Percentiles rank a stretch among this genome's conserved stretches.
phyloP scores from a whole-genome alignment of 2,113 vertebrate genomes.

The Tragulus kanchil region DNA sequence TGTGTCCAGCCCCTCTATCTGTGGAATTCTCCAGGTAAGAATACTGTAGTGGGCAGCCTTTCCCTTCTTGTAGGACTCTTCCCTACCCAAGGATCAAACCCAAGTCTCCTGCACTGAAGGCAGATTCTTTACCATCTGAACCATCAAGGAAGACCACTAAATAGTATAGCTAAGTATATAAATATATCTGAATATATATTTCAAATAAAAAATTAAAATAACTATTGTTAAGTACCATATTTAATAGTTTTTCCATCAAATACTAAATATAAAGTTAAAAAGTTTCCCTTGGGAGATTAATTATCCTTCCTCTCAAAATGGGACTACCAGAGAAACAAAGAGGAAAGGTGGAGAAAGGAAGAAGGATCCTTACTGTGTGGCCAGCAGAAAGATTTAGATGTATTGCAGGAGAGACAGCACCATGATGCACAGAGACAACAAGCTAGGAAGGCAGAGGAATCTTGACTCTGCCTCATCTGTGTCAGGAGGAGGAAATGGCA shows the following conservation, averaged over 20 bases:
- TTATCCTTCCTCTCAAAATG: background rate
- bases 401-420: background rate
- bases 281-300: background rate
- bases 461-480: background rate
- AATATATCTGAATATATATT: background rate
- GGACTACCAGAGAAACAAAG: background rate
- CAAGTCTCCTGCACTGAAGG: background rate
- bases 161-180: background rate
- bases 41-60: background rate
- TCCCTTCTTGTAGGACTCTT: background rate
- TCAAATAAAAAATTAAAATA: conserved; percentile 34
- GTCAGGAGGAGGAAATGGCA: too few species aligned
- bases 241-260: conserved; percentile 1
- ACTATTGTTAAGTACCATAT: background rate
- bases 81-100: background rate
- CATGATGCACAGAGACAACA: accelerated
- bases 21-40: background rate
- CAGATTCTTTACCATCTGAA: background rate
- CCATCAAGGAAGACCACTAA: too few species aligned
- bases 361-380: background rate
- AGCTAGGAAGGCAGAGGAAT: background rate
- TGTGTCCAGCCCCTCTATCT: background rate
- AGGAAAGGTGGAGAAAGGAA: background rate
- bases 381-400: too few species aligned
- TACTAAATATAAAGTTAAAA: conserved; percentile 19